Evolutionary conservation across 1,140 invertebrate species (phyloP).

Genomic region (Chelonus insularis): DNA sequence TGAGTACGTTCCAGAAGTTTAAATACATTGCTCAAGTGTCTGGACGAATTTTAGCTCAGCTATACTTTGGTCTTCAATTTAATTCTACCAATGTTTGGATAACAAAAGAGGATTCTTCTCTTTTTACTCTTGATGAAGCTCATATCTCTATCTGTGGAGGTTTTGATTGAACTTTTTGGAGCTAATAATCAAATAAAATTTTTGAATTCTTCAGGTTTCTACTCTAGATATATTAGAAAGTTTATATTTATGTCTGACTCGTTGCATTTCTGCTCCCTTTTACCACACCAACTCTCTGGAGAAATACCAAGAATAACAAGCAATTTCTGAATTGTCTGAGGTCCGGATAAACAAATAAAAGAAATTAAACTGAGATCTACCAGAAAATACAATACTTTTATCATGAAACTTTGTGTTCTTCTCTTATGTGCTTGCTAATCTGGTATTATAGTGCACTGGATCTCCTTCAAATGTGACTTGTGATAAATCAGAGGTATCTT

Average conservation of each 20-base stretch:
- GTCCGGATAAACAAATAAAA: constrained; percentile 30
- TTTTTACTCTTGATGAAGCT: no score
- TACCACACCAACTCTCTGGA: constrained; percentile 28
- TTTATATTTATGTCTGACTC: constrained; percentile 1
- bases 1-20: constrained; percentile 32
- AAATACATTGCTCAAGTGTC: constrained; percentile 25
- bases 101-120: no score
- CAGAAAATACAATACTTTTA: no score
- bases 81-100: background rate
- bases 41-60: background rate
- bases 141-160: no score
- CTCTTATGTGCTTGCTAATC: no score
- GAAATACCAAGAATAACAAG: constrained; percentile 38
- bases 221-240: background rate
- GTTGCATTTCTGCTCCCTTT: constrained; percentile 12
- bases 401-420: no score
- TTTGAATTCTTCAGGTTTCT: no score
- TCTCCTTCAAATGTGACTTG: no score
- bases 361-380: constrained; percentile 4
- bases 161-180: no score
- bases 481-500: no score
- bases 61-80: background rate
- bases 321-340: constrained; percentile 38
- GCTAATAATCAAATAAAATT: no score
- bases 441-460: no score